Percentiles rank a stretch among this genome's conserved stretches.
Evolutionary conservation across 2,113 vertebrate genomes (phyloP).

Genomic region (Indicator maculatus): DNA sequence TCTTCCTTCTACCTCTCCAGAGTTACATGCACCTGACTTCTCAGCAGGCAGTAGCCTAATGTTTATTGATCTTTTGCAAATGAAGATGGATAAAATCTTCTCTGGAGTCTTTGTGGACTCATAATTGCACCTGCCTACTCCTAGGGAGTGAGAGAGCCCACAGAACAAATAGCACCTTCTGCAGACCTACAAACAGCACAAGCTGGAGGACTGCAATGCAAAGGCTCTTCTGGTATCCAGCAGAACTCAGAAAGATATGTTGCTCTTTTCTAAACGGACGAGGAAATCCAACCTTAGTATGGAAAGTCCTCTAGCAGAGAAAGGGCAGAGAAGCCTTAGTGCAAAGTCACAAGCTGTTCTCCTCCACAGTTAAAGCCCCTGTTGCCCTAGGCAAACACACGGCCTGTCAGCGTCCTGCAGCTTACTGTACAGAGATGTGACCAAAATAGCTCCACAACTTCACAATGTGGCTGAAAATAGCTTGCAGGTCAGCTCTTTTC

Average conservation of each 20-base stretch:
- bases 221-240: background rate
- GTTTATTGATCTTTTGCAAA: conserved; percentile 11
- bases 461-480: conserved; percentile 53
- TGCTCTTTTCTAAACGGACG: background rate
- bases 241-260: background rate
- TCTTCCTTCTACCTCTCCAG: background rate
- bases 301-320: background rate
- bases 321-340: background rate
- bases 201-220: background rate
- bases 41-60: background rate
- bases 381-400: conserved; percentile 14
- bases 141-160: background rate
- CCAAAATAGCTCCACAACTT: conserved; percentile 62
- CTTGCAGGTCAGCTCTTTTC: conserved; percentile 57
- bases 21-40: accelerated
- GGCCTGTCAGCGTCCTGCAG: conserved; percentile 45
- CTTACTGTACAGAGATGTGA: conserved; percentile 9
- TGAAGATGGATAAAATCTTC: conserved; percentile 14
- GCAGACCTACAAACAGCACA: background rate
- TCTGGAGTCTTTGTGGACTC: background rate
- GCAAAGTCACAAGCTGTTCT: background rate
- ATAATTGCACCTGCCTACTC: background rate
- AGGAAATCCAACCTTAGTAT: background rate
- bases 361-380: conserved; percentile 19
- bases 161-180: background rate